A percentile compares a stretch with the other conserved stretches of the same genome.
These are phyloP conservation scores for Poliocrania exsul DNA, from an alignment of 2,797 vertebrate genomes.

Conservation along the genomic window DNA sequence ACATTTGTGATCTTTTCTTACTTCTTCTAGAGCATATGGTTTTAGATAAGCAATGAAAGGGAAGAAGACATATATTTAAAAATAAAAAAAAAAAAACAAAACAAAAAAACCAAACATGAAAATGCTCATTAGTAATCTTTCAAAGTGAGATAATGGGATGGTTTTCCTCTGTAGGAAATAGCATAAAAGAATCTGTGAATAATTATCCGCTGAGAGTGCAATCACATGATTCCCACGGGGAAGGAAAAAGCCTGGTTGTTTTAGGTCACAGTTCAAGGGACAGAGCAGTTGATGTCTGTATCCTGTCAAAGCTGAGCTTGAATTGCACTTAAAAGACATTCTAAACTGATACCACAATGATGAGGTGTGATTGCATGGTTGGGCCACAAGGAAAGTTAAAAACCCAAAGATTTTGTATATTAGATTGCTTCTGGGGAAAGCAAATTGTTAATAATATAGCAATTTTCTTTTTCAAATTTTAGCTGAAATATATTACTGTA, in stretches of 20 bases:
- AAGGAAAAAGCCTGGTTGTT: conserved; percentile 65
- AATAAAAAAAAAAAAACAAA: background rate
- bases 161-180: conserved; percentile 75
- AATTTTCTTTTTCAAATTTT: background rate
- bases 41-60: conserved; percentile 42
- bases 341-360: background rate
- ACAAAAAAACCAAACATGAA: background rate
- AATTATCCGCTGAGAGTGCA: conserved; percentile 74
- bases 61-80: background rate
- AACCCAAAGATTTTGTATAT: background rate
- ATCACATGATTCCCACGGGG: conserved; percentile 67
- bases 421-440: background rate
- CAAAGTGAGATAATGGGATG: conserved; percentile 63
- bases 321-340: background rate
- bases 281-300: conserved; percentile 26
- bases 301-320: background rate
- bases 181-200: conserved; percentile 65
- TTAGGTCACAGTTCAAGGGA: conserved; percentile 70
- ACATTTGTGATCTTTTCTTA: background rate
- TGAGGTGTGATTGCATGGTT: background rate
- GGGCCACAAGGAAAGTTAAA: background rate
- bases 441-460: background rate
- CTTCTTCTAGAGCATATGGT: conserved; percentile 34
- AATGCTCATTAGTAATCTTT: conserved; percentile 12
- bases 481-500: background rate